phyloP scores from a whole-genome alignment of 2,888 invertebrate genomes.

The Eupithecia exiguata region DNA sequence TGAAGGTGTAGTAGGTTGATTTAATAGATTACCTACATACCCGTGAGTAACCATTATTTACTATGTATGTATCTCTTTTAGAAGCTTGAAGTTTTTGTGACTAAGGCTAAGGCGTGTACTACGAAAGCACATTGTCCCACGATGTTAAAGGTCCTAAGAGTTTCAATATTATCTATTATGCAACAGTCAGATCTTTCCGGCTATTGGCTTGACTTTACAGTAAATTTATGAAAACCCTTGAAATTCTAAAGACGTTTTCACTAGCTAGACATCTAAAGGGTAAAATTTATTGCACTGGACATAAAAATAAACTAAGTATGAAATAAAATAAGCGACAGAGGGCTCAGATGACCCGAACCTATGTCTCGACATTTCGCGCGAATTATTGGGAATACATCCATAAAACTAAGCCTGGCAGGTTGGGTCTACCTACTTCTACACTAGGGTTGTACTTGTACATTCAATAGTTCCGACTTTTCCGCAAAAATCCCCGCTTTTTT shows the following conservation, averaged over 20 bases:
- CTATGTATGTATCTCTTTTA: neutral
- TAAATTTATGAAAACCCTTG: neutral
- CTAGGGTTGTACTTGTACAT: neutral
- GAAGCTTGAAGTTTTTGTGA: neutral
- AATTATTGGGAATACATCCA: slow-evolving; percentile 44
- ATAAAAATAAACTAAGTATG: slow-evolving; percentile 28
- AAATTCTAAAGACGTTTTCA: neutral
- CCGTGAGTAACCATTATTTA: neutral
- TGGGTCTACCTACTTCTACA: slow-evolving; percentile 16
- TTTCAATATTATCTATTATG: neutral
- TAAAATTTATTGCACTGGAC: slow-evolving; percentile 18
- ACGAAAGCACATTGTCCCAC: too few relatives aligned
- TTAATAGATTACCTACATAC: neutral
- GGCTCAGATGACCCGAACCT: slow-evolving; percentile 33
- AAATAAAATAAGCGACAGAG: slow-evolving; percentile 42
- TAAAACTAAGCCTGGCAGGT: slow-evolving; percentile 42
- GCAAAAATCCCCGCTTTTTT: neutral
- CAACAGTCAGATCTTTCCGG: neutral
- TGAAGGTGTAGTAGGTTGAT: neutral
- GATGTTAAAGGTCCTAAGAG: neutral
- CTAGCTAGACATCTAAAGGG: neutral
- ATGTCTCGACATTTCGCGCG: slow-evolving; percentile 39
- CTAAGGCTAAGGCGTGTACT: too few relatives aligned
- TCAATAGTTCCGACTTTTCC: neutral
- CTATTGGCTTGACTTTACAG: neutral